Conservation (phyloP, 1,140 invertebrate genomes). For the Galleria mellonella region DNA sequence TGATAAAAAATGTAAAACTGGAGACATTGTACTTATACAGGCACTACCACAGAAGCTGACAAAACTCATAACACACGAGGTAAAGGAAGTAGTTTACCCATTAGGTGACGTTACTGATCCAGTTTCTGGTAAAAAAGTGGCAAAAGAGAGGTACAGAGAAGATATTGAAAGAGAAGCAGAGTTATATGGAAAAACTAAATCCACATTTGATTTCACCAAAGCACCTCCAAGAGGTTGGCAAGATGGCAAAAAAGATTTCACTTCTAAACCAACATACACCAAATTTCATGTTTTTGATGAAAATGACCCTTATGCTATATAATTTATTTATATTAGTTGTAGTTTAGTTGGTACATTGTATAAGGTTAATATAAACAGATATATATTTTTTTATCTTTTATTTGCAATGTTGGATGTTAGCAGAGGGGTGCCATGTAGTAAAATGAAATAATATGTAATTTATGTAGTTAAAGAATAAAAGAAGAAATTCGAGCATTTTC, state of each 20-base stretch:
- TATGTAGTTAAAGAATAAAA: too few species aligned
- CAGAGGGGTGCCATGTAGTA: too few species aligned
- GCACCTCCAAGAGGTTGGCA: slow-evolving; percentile 86
- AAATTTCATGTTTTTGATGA: slow-evolving; percentile 85
- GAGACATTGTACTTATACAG: slow-evolving; percentile 87
- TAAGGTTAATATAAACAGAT: slow-evolving; percentile 14
- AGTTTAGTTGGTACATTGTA: slow-evolving; percentile 19
- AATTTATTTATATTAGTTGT: slow-evolving; percentile 7
- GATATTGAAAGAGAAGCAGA: slow-evolving; percentile 80
- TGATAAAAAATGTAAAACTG: slow-evolving; percentile 83
- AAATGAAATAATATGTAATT: too few species aligned
- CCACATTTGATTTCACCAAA: slow-evolving; percentile 84
- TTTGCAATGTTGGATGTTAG: too few species aligned
- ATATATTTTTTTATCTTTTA: slow-evolving; percentile 8
- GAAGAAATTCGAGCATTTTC: too few species aligned
- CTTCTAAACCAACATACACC: slow-evolving; percentile 82
- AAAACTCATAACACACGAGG: slow-evolving; percentile 84
- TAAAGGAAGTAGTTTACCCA: slow-evolving; percentile 86
- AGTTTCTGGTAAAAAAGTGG: slow-evolving; percentile 86
- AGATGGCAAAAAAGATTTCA: slow-evolving; percentile 87
- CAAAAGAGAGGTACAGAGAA: slow-evolving; percentile 82
- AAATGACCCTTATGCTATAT: slow-evolving; percentile 80
- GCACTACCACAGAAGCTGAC: slow-evolving; percentile 82
- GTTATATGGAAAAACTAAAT: slow-evolving; percentile 81
- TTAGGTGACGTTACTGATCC: slow-evolving; percentile 89